phyloP scores from a whole-genome alignment of 1,140 invertebrate genomes.

The Ostrea edulis region DNA sequence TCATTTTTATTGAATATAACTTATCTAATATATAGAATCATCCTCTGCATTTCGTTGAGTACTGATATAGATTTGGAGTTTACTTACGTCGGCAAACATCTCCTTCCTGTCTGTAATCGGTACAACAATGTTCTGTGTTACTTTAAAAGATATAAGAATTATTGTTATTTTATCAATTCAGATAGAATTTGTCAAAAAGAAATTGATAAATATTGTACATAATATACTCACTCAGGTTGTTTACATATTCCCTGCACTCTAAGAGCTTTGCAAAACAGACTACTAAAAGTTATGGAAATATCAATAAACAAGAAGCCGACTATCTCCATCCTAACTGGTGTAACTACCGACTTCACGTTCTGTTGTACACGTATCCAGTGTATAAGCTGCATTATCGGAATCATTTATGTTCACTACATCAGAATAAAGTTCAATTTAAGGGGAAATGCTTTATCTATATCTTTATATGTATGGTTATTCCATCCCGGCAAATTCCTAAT shows the following conservation, averaged over 20 bases:
- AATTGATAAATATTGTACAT: background rate
- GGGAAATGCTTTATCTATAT: too few relatives aligned
- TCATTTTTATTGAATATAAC: background rate
- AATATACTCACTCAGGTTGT: background rate
- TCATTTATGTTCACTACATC: too few relatives aligned
- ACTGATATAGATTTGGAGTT: conserved; percentile 50
- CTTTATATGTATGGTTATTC: too few relatives aligned
- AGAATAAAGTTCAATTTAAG: too few relatives aligned
- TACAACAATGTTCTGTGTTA: background rate
- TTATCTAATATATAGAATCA: background rate
- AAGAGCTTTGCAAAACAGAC: background rate
- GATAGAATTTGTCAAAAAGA: background rate
- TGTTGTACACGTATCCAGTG: too few relatives aligned
- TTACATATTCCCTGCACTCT: background rate
- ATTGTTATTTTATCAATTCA: background rate
- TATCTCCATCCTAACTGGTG: too few relatives aligned
- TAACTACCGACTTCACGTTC: too few relatives aligned
- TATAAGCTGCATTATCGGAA: too few relatives aligned
- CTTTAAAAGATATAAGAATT: background rate
- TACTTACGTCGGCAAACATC: background rate
- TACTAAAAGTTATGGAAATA: background rate
- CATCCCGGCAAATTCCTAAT: too few relatives aligned
- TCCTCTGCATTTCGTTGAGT: conserved; percentile 46
- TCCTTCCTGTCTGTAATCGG: background rate
- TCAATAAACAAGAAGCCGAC: background rate